Evolutionary conservation across 35 echinoderm and acorn worm species (phyloP).

Genomic region (Apostichopus japonicus): DNA sequence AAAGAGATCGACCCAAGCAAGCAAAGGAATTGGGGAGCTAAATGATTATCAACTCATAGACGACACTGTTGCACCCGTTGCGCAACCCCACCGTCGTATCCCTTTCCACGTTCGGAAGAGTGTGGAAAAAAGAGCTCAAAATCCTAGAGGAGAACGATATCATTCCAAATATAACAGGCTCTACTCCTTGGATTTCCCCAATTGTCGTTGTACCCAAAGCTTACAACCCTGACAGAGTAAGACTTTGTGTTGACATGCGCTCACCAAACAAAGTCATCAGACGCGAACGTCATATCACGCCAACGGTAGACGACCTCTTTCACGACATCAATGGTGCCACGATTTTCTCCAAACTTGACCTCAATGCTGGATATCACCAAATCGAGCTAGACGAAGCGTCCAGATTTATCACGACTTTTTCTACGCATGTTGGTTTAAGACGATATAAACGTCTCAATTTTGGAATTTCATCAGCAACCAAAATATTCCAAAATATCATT

Average conservation of each 20-base stretch:
- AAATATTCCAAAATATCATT: constrained; percentile 28
- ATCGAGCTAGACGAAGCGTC: too few relatives aligned
- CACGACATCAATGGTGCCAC: constrained; percentile 43
- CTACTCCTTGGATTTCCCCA: constrained; percentile 40
- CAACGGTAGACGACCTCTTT: constrained; percentile 32
- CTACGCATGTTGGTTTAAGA: constrained; percentile 40
- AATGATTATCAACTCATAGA: constrained; percentile 42
- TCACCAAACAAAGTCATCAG: constrained; percentile 39
- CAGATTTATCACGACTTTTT: too few relatives aligned
- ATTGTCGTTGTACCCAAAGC: constrained; percentile 39
- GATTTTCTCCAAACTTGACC: constrained; percentile 17
- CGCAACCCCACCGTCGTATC: constrained; percentile 61
- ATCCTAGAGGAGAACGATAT: constrained; percentile 10
- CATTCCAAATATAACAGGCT: constrained; percentile 26
- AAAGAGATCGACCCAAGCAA: too few relatives aligned
- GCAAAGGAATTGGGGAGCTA: constrained; percentile 64
- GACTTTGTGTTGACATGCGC: constrained; percentile 55
- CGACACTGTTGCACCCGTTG: constrained; percentile 45
- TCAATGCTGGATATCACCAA: too few relatives aligned
- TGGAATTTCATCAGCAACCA: constrained; percentile 30
- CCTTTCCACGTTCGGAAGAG: constrained; percentile 74
- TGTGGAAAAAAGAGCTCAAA: constrained; percentile 45
- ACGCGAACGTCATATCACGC: constrained; percentile 38
- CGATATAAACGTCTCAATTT: constrained; percentile 69
- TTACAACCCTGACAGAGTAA: constrained; percentile 19